Evolutionary conservation across 2,113 vertebrate genomes (phyloP), one percentile per base, ranked within the genome.

Genomic region (Triplophysa dalaica): DNA sequence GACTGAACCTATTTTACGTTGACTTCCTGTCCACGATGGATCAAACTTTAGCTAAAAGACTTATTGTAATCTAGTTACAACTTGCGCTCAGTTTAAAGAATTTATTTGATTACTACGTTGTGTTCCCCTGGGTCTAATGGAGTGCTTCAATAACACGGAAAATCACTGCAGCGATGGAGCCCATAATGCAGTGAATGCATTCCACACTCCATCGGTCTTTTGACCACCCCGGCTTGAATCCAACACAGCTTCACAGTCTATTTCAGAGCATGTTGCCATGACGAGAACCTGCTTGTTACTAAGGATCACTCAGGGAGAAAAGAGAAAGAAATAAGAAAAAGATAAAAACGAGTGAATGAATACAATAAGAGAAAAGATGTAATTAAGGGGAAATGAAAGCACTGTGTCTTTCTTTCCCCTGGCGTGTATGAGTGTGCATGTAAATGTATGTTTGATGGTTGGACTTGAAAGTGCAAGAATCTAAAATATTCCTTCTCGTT

Each of bases 201-300:
- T 75, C 61, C 75, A 77, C 75, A 77, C 75, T 77, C 62, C 61
- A 77, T 77, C 75, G 52, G 75, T 33, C 75, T 77, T 77, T 77
- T 64, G 73, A 75, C 73, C 73, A 75, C 14, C 19, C 19, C 52
- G 67, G 58, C 73, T 75, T 26, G 58, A 63, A 75, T 52, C 75
- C 62, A 77, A 61, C 21, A 9, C 70, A 54, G 60, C 69, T 80
- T 24, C 69, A 41, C 69, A 58, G 60, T 80, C 69, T 80, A 74
- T 80, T 80, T 74, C 78, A 66, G 61, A 74, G 63, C 78, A 69
- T 69, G 78, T 80, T 80, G 69, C 69, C 78, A 80, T 80, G 78
- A 80, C 78, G 50, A 80, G 60, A 74, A 80, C 38, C 70, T 65
- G 50, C 68, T 65, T 73, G 69, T 80, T 80, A 54, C 78, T 54